Base-by-base conservation (phyloP, 2,888 invertebrate genomes). In the Spodoptera littoralis region DNA sequence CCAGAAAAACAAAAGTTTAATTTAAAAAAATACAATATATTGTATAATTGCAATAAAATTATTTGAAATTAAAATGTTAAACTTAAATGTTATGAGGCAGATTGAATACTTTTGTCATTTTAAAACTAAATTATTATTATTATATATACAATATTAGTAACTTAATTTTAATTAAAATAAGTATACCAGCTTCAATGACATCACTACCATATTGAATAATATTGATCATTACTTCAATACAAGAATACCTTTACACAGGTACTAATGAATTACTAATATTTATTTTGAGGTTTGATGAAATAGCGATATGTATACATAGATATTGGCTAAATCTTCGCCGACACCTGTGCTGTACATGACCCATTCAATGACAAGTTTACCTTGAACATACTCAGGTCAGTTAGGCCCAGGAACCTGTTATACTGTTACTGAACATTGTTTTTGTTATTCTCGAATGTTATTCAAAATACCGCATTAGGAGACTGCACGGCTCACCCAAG, bases 1-100 rank as follows among this genome's bases (percentile, higher is more conserved):
- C 45, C 22, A 65, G 51, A 13, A 44, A 44, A 68, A 65, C 43
- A 36, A 49, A 8, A 4, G 0, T 13, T 27, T 60, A 30, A 41
- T 11, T 45, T 44, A 42, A 52, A 68, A 68, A 45, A 43, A 46
- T 49, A 60, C 9, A 53, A 67, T n/a, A n/a, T n/a, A 41, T 56
- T n/a, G 2, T 70, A 41, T 64, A 64, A 49, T 68, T 63, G 36
- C 24, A 56, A 44, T 50, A 49, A 60, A 43, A 41, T 12, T 44
- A 45, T 51, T 55, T 36, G 12, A 44, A 36, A 27, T 64, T 22
- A 52, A 44, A 44, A 43, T 3, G 18, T 13, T 49, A 36, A 36
- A 70, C 45, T 64, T 68, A 64, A 54, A 53, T 43, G 43, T 44
- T 57, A 64, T 68, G 65, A 68, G 71, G 65, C 68, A 64, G 71